A percentile compares a stretch with the other conserved stretches of the same genome.
These are phyloP conservation scores for Idaea straminata DNA, from an alignment of 2,888 invertebrate species.

Conservation along the genomic window DNA sequence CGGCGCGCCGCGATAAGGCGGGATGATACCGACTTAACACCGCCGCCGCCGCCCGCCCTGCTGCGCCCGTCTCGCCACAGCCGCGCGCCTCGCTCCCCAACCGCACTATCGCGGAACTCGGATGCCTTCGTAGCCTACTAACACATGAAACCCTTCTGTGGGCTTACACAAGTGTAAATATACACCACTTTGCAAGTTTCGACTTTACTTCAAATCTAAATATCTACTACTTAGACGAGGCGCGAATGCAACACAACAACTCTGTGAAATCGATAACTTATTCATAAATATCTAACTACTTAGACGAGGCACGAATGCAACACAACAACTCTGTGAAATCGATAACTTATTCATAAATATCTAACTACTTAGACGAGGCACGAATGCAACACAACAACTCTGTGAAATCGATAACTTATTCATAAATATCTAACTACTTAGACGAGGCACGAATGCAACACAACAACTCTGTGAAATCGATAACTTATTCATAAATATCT, in stretches of 20 bases:
- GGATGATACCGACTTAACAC: constrained; percentile 71
- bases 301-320: not conserved
- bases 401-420: no score
- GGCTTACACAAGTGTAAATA: constrained; percentile 59
- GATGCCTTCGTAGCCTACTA: constrained; percentile 63
- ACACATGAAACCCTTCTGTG: constrained; percentile 58
- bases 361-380: no score
- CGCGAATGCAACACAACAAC: no score
- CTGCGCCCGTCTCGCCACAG: constrained; percentile 1
- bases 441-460: constrained; percentile 1
- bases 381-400: no score
- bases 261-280: no score
- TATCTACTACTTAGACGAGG: no score
- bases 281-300: no score
- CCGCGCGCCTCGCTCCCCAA: constrained; percentile 32
- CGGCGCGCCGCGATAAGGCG: constrained; percentile 62
- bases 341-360: constrained; percentile 25
- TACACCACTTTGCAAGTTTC: constrained; percentile 33
- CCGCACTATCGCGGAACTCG: constrained; percentile 63
- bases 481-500: constrained; percentile 25
- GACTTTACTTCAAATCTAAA: constrained; percentile 10
- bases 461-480: constrained; percentile 20
- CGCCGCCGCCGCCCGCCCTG: constrained; percentile 32
- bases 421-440: no score
- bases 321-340: constrained; percentile 18